Conservation (phyloP, 2,113 vertebrate genomes). For the Emydocephalus ijimae region DNA sequence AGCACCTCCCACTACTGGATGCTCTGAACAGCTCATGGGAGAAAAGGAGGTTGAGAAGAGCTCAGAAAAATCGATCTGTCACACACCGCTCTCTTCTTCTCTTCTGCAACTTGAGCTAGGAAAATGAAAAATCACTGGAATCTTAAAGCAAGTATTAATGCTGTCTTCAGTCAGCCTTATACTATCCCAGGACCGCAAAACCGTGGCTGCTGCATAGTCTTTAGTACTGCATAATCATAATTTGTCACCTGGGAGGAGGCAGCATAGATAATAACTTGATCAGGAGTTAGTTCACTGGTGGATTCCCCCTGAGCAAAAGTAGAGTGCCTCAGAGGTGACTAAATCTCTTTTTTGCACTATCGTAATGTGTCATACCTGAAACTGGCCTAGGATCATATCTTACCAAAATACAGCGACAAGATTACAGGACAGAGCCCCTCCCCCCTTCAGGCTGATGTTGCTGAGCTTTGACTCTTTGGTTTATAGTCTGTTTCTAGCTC, state of each 20-base stretch:
- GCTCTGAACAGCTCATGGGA: not conserved
- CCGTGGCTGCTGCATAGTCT: not conserved
- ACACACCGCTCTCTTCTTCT: not conserved
- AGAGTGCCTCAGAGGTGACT: not conserved
- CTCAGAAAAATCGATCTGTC: not conserved
- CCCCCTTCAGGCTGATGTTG: not conserved
- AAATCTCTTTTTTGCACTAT: not conserved
- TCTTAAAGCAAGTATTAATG: not conserved
- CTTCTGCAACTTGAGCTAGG: not conserved
- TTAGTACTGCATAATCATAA: no score
- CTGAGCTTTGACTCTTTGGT: not conserved
- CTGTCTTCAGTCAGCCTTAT: not conserved
- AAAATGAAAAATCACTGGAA: not conserved
- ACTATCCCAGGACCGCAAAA: not conserved
- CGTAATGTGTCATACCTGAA: not conserved
- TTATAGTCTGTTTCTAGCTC: not conserved
- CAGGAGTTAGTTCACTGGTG: not conserved
- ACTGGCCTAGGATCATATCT: fast-evolving
- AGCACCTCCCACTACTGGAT: no score
- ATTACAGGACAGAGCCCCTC: not conserved
- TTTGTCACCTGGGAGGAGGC: not conserved
- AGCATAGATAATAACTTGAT: not conserved
- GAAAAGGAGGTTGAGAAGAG: not conserved
- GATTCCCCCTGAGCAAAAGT: not conserved
- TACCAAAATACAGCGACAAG: not conserved